Base-by-base conservation (phyloP, 2,888 invertebrate species). In the Cyrtodaria siliqua region DNA sequence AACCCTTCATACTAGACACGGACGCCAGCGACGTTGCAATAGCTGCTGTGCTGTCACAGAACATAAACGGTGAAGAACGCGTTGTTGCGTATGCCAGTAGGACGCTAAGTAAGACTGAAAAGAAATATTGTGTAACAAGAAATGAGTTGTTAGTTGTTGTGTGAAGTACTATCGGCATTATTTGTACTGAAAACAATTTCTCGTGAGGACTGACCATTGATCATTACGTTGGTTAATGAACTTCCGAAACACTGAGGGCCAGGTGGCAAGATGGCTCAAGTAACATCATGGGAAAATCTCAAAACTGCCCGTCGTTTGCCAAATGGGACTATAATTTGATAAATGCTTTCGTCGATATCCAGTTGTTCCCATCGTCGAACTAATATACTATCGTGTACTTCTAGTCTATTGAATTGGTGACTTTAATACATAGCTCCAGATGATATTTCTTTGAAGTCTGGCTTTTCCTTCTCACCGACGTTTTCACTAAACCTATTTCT, bases 51-150 rank as follows among this genome's bases (percentile, higher is more conserved):
- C 44, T 76, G 18, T 71, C 70, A n/a, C 67, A 68, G 27, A 60
- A 47, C 1, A 33, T 62, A 3, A 49, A 63, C 26, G 53, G 29
- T 0, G 1, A 29, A 20, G 77, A 71, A 49, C 47, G 38, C 6
- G 67, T 67, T 20, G n/a, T 77, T 2, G 71, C 77, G 0, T 77
- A 71, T 38, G 71, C 77, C 9, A 77, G 77, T 40, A 33, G 52
- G n/a, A 57, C 67, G 16, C 23, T 77, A 8, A 62, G 44, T 0
- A 67, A 71, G 18, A 14, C 67, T 20, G 70, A 70, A 33, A 9
- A 53, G 16, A 42, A 49, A 24, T 70, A 70, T 27, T 70, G 70
- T 61, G 70, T 60, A 0, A 70, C 60, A 6, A 40, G 69, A 16
- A 67, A 71, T 26, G 77, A 71, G 23, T 38, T 72, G 4, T 38